Evolutionary conservation across 2,797 vertebrate species (phyloP), one percentile per base, ranked within the genome.

Genomic region (Hippoglossus hippoglossus): DNA sequence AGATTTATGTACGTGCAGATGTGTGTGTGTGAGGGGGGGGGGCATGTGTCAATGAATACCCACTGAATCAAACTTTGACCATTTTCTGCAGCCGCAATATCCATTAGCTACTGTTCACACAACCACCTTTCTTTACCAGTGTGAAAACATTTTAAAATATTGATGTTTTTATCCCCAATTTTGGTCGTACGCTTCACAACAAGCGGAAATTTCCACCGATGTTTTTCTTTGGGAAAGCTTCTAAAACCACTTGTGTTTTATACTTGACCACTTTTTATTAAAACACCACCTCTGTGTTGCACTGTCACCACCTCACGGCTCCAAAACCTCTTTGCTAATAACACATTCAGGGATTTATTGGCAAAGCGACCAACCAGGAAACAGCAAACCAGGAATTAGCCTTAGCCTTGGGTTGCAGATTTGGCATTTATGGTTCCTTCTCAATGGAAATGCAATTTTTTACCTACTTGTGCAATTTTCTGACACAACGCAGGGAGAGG

Each of bases 1-100:
- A 87, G 88, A 88, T 91, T 82, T 87, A 88, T 87, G 63, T 44
- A 21, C 56, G 58, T 71, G 63, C 41, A 26, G 19, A 39, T 53
- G 28, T 54, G 54, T 57, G 59, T 21, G 58, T 24, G 59, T 22
- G 44, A 25, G 28, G 21, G 58, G 44, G 55, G 46, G 34, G 59
- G 24, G 52, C 25, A 25, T 55, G 56, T 60, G 49, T 67, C 68
- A 51, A 67, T 67, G 67, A 65, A 84, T 74, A 62, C 63, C 66
- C 70, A 73, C 55, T 86, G 68, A 83, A 76, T 79, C 61, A 83
- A 80, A 54, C 56, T 56, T 36, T 39, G 49, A 34, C 24, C 47
- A 9, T 75, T 50, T 68, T 51, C 47, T 67, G 60, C 71, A 71
- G 62, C 73, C 57, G 22, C 70, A 25, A 18, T n/a, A 63, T 11